Conservation (phyloP, 2,113 vertebrate species). For the Dascyllus trimaculatus region DNA sequence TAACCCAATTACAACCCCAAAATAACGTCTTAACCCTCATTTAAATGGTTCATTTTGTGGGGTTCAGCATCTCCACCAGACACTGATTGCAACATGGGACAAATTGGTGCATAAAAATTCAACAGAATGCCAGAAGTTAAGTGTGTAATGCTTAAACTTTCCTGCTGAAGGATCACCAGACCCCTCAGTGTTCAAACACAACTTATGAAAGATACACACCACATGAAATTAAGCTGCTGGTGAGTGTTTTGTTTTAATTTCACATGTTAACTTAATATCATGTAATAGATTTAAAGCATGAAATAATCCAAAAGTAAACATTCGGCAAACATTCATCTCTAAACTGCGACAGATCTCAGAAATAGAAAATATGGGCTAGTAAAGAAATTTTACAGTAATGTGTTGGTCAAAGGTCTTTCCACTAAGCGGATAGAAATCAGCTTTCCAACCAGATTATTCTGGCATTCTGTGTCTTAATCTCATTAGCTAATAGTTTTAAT, state of each 20-base stretch:
- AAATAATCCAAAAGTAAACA: not conserved
- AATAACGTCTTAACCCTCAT: too few species aligned
- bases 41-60: too few species aligned
- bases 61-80: too few species aligned
- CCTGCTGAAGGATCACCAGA: too few species aligned
- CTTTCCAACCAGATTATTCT: slow-evolving; percentile 62
- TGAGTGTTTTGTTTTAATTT: not conserved
- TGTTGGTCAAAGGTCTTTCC: slow-evolving; percentile 14
- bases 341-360: not conserved
- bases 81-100: too few species aligned
- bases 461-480: slow-evolving; percentile 60
- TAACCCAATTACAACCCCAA: too few species aligned
- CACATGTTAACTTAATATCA: not conserved
- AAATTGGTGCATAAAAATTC: too few species aligned
- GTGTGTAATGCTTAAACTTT: too few species aligned
- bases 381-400: not conserved
- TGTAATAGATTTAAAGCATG: not conserved
- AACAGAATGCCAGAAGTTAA: too few species aligned
- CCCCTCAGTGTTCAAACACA: too few species aligned
- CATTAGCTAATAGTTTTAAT: slow-evolving; percentile 66
- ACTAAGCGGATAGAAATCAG: slow-evolving; percentile 36
- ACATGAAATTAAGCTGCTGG: not conserved
- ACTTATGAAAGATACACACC: too few species aligned
- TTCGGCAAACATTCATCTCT: not conserved
- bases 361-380: not conserved